Percentiles rank a stretch among this genome's conserved stretches.
Conservation (phyloP, 2,113 vertebrate species). For the Nansenia antarctica region DNA sequence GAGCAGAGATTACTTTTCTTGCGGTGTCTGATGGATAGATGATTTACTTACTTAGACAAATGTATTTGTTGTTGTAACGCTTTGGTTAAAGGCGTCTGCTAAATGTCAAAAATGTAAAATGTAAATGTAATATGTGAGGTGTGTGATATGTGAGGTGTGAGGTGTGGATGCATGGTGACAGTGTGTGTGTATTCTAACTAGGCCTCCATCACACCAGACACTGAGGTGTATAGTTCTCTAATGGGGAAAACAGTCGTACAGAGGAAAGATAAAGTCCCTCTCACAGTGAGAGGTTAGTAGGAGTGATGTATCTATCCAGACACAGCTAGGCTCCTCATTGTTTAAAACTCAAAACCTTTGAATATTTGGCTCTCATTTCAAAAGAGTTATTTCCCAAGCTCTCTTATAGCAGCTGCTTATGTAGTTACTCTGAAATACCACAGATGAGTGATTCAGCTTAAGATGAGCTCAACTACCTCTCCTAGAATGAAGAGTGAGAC, state of each 20-base stretch:
- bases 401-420: constrained; percentile 64
- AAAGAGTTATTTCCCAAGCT: constrained; percentile 53
- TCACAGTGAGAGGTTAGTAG: constrained; percentile 42
- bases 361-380: constrained; percentile 55
- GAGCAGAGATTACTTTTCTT: too few relatives aligned
- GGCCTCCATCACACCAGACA: too few relatives aligned
- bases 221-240: constrained; percentile 34
- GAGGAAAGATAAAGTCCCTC: constrained; percentile 45
- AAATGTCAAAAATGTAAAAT: too few relatives aligned
- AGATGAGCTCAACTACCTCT: neutral
- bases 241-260: constrained; percentile 57
- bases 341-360: constrained; percentile 34
- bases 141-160: too few relatives aligned
- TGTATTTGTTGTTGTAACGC: too few relatives aligned
- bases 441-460: constrained; percentile 46
- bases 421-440: constrained; percentile 60
- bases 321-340: constrained; percentile 33
- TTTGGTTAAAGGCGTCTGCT: too few relatives aligned
- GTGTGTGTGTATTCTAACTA: too few relatives aligned
- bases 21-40: too few relatives aligned
- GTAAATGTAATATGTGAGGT: too few relatives aligned
- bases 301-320: constrained; percentile 44
- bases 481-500: constrained; percentile 48
- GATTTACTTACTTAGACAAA: too few relatives aligned
- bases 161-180: too few relatives aligned